Conservation (phyloP, 92 coral and sea anemone species). For the Porites lobata region DNA sequence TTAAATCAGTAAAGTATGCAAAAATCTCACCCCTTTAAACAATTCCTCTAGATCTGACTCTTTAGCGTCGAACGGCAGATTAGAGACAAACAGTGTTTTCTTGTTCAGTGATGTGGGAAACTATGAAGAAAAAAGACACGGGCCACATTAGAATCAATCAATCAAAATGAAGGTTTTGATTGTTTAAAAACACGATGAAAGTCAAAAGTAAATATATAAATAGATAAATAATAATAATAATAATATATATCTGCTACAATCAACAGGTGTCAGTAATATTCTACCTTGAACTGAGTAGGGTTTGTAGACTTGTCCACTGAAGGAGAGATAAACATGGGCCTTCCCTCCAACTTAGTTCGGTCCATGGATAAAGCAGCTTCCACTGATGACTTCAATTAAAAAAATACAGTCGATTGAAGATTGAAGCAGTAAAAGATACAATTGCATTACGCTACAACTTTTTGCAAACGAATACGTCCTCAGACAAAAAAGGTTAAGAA, state of each 20-base stretch:
- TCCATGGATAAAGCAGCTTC: conserved; percentile 93
- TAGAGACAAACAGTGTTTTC: conserved; percentile 93
- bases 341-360: conserved; percentile 88
- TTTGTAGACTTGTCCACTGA: conserved; percentile 92
- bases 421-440: background rate
- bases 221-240: too few relatives aligned
- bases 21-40: conserved; percentile 77
- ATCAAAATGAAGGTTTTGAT: too few relatives aligned
- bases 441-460: background rate
- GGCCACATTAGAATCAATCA: too few relatives aligned
- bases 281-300: conserved; percentile 94
- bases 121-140: conserved; percentile 23
- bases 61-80: conserved; percentile 87
- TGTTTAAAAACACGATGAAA: too few relatives aligned
- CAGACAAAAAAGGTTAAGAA: background rate
- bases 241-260: too few relatives aligned
- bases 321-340: conserved; percentile 97
- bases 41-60: conserved; percentile 82
- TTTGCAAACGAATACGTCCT: background rate
- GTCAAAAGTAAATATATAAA: too few relatives aligned
- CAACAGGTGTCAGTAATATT: background rate
- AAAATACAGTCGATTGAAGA: background rate
- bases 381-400: conserved; percentile 80
- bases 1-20: background rate
- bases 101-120: conserved; percentile 96